Evolutionary conservation across 2,113 vertebrate species (phyloP).

Genomic region (Suricata suricatta): DNA sequence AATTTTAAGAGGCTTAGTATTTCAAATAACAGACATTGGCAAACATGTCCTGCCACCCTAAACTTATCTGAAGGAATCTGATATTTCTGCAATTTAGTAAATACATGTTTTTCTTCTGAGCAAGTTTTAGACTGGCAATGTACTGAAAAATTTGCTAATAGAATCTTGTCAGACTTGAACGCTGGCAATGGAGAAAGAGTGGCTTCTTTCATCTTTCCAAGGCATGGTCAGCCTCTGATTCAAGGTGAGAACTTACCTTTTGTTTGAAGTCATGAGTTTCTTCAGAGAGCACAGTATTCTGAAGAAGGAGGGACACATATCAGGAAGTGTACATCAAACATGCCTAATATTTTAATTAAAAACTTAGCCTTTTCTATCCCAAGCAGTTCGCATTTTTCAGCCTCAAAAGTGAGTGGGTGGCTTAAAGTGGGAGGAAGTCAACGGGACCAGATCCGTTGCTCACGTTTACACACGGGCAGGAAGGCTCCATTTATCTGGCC

Average conservation of each 20-base stretch:
- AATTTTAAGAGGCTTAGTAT: not conserved
- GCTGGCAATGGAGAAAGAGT: not conserved
- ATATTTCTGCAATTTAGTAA: constrained; percentile 13
- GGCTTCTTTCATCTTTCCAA: not conserved
- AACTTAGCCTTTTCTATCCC: constrained; percentile 7
- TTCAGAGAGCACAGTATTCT: constrained; percentile 81
- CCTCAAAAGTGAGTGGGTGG: not conserved
- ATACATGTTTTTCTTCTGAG: not conserved
- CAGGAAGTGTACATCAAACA: not conserved
- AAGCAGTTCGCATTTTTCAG: not conserved
- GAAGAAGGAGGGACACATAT: constrained; percentile 54
- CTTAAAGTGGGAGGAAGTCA: not conserved
- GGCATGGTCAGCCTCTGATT: not conserved
- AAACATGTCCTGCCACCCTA: not conserved
- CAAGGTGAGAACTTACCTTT: constrained; percentile 65
- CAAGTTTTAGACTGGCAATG: not conserved
- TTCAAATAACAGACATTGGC: not conserved
- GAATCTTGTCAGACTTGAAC: not conserved
- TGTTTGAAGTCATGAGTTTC: constrained; percentile 76
- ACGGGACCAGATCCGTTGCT: not conserved
- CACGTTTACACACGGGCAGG: not conserved
- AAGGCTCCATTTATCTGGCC: not conserved
- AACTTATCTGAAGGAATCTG: not conserved
- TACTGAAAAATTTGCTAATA: not conserved
- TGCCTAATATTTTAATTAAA: not conserved